phyloP scores from a whole-genome alignment of 2,797 vertebrate genomes.

The Eulemur coronatus region DNA sequence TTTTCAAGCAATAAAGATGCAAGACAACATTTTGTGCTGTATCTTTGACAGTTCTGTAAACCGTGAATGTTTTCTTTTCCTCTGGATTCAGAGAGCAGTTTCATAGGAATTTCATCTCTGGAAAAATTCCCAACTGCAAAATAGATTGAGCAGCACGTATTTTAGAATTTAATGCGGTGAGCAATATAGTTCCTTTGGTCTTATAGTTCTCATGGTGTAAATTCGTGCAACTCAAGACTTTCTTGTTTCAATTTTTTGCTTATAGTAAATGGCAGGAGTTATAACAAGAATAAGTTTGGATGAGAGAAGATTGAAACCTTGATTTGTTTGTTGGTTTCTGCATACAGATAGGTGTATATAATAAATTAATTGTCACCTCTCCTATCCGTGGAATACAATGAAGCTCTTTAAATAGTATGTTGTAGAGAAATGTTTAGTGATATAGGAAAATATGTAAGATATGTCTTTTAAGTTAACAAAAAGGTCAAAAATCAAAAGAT shows the following conservation, averaged over 20 bases:
- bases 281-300: conserved; percentile 32
- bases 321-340: background rate
- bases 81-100: conserved; percentile 48
- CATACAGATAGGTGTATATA: background rate
- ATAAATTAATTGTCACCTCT: background rate
- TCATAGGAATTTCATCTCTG: conserved; percentile 46
- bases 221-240: conserved; percentile 54
- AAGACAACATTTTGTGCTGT: background rate
- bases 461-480: background rate
- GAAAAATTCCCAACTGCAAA: conserved; percentile 58
- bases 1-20: background rate
- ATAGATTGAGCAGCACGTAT: conserved; percentile 43
- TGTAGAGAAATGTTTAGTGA: background rate
- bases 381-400: background rate
- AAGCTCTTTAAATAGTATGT: background rate
- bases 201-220: conserved; percentile 69
- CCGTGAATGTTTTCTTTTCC: background rate
- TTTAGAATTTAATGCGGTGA: background rate
- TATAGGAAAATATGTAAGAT: background rate
- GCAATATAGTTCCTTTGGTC: conserved; percentile 70
- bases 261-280: conserved; percentile 52
- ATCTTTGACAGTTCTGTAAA: background rate
- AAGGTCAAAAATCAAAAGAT: background rate
- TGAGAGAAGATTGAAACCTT: background rate
- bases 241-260: conserved; percentile 68